Percentiles rank a stretch among this genome's conserved stretches.
Conservation (phyloP, 2,797 vertebrate genomes). For the Florisuga fusca region DNA sequence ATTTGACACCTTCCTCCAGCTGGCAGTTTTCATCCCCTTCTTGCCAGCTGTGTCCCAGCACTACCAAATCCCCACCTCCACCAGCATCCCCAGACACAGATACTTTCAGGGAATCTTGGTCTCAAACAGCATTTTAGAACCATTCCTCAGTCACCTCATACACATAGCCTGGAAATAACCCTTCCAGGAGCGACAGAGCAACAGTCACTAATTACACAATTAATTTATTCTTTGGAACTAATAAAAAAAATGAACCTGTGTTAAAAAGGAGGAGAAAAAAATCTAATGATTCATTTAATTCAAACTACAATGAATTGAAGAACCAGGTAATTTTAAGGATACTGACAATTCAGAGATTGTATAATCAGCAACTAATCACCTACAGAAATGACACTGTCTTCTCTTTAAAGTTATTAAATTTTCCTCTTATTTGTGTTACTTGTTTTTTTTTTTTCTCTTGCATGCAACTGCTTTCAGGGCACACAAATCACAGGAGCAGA, state of each 20-base stretch:
- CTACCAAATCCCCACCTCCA: not conserved
- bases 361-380: constrained; percentile 69
- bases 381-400: constrained; percentile 29
- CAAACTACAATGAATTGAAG: constrained; percentile 52
- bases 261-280: constrained; percentile 8
- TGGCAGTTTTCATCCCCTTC: not conserved
- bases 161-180: not conserved
- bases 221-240: constrained; percentile 43
- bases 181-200: not conserved
- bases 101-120: not conserved
- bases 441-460: not conserved
- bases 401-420: not conserved
- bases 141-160: not conserved
- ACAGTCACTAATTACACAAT: constrained; percentile 19
- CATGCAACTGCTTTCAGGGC: not conserved
- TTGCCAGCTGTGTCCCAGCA: not conserved
- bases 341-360: constrained; percentile 39
- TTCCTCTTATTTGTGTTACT: not conserved
- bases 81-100: not conserved
- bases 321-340: constrained; percentile 55
- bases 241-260: constrained; percentile 43
- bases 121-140: not conserved
- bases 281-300: constrained; percentile 67
- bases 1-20: not conserved
- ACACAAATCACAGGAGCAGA: not conserved